phyloP scores from a whole-genome alignment of 2,113 vertebrate species.

The Prionailurus bengalensis region DNA sequence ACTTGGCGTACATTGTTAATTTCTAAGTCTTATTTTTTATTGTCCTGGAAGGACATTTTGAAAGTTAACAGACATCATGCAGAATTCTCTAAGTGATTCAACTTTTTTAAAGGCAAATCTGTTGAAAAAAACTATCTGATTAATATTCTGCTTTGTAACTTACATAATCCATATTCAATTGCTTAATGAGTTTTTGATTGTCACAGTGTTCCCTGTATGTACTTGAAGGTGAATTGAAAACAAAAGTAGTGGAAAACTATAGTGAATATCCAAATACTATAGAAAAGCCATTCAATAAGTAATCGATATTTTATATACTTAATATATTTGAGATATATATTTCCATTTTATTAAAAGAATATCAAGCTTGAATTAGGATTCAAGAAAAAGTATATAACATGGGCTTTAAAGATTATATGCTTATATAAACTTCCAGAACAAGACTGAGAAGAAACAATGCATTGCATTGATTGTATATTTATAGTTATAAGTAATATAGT shows the following conservation, averaged over 20 bases:
- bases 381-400: not conserved
- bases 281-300: constrained; percentile 10
- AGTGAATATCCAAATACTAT: constrained; percentile 2
- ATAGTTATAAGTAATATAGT: not conserved
- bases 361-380: not conserved
- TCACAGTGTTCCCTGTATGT: constrained; percentile 55
- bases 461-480: not conserved
- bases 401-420: not conserved
- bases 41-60: constrained; percentile 52
- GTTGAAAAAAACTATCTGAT: constrained; percentile 52
- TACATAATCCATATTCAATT: constrained; percentile 79
- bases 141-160: constrained; percentile 74
- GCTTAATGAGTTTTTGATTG: constrained; percentile 78
- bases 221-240: constrained; percentile 72
- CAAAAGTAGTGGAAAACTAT: constrained; percentile 24
- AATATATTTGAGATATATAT: not conserved
- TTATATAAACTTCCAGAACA: not conserved
- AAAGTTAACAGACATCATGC: constrained; percentile 54
- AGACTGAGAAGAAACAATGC: not conserved
- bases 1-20: not conserved
- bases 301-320: not conserved
- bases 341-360: not conserved
- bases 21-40: not conserved
- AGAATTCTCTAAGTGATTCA: constrained; percentile 56
- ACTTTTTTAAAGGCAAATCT: constrained; percentile 55